phyloP scores from a whole-genome alignment of 2,888 invertebrate genomes.

The Hoplodrina ambigua region DNA sequence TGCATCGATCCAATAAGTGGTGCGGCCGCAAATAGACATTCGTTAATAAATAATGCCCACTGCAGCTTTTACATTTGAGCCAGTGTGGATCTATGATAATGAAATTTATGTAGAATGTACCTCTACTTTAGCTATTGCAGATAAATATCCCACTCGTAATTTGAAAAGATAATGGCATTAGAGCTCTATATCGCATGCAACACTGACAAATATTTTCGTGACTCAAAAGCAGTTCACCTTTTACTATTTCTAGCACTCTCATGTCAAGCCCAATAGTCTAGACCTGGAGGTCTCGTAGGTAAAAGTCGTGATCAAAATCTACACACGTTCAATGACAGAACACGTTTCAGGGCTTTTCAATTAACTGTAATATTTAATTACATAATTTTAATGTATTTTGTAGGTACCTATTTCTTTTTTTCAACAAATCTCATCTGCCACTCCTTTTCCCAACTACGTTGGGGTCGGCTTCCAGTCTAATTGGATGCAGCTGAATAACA shows the following conservation, averaged over 20 bases:
- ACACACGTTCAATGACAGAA: constrained; percentile 1
- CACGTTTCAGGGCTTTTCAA: background rate
- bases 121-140: too few species aligned
- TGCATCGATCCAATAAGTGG: constrained; percentile 27
- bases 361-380: background rate
- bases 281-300: background rate
- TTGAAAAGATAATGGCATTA: too few species aligned
- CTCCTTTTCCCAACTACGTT: too few species aligned
- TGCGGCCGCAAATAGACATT: constrained; percentile 8
- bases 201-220: background rate
- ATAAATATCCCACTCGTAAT: too few species aligned
- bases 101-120: background rate
- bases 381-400: background rate
- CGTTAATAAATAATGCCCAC: constrained; percentile 11
- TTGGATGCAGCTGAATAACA: too few species aligned
- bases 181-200: background rate
- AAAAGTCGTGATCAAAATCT: constrained; percentile 2
- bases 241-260: background rate
- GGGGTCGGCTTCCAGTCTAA: too few species aligned
- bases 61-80: constrained; percentile 13
- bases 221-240: constrained; percentile 4
- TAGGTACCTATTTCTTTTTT: too few species aligned
- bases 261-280: background rate
- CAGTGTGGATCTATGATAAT: constrained; percentile 14
- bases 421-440: too few species aligned